Conservation (phyloP, 2,888 invertebrate species). For the Unio delphinus region DNA sequence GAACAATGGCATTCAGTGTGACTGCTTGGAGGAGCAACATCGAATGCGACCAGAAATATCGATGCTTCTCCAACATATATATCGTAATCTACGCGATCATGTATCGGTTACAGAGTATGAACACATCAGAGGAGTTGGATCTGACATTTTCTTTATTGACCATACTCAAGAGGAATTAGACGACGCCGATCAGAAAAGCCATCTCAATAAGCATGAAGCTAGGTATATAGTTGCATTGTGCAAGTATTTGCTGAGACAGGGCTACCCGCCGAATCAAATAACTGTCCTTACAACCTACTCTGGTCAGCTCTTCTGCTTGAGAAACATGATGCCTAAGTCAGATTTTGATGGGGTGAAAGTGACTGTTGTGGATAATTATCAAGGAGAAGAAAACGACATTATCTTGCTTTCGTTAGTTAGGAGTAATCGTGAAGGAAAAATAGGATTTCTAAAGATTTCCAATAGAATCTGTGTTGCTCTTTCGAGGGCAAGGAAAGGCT, state of each 20-base stretch:
- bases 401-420: too few species aligned
- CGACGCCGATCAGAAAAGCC: constrained; percentile 57
- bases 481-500: too few species aligned
- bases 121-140: too few species aligned
- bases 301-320: constrained; percentile 57
- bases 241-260: constrained; percentile 58
- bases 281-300: constrained; percentile 66
- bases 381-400: constrained; percentile 71
- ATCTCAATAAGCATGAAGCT: constrained; percentile 61
- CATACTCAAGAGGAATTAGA: too few species aligned
- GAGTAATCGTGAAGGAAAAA: too few species aligned
- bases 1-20: constrained; percentile 77
- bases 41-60: constrained; percentile 69
- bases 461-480: too few species aligned
- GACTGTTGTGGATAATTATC: constrained; percentile 67
- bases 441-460: too few species aligned
- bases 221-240: constrained; percentile 52
- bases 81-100: too few species aligned
- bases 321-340: constrained; percentile 46
- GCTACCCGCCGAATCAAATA: constrained; percentile 55
- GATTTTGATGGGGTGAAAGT: constrained; percentile 53
- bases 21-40: constrained; percentile 77
- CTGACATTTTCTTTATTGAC: too few species aligned
- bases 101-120: too few species aligned
- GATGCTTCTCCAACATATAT: constrained; percentile 46